phyloP scores from a whole-genome alignment of 2,888 invertebrate genomes.

The Drosophila yooni region DNA sequence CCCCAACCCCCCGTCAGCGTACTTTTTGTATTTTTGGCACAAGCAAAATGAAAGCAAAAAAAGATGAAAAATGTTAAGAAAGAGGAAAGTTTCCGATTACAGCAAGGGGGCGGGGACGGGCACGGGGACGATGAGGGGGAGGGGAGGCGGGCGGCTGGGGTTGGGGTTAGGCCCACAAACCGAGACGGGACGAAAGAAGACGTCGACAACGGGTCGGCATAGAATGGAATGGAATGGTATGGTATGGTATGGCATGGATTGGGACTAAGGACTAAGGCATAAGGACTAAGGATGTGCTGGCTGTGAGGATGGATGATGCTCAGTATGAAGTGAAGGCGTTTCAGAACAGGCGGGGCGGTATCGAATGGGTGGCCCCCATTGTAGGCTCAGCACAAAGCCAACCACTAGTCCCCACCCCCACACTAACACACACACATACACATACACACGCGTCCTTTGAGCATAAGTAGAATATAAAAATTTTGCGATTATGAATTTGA shows the following conservation, averaged over 20 bases:
- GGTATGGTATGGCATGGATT: background rate
- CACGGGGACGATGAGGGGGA: background rate
- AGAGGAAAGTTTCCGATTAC: constrained; percentile 82
- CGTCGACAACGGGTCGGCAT: constrained; percentile 6
- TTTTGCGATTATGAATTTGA: constrained; percentile 84
- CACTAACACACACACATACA: constrained; percentile 18
- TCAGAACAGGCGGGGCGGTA: constrained; percentile 10
- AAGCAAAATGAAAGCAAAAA: constrained; percentile 75
- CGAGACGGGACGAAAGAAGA: constrained; percentile 2
- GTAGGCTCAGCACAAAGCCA: constrained; percentile 74
- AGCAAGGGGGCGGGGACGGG: constrained; percentile 33
- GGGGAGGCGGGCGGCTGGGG: background rate
- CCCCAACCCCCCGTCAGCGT: background rate
- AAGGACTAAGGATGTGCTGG: constrained; percentile 25
- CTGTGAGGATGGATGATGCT: constrained; percentile 9
- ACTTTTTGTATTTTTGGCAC: constrained; percentile 74
- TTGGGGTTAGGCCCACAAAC: constrained; percentile 22
- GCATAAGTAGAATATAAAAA: constrained; percentile 81
- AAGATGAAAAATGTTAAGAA: constrained; percentile 80
- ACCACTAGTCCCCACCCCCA: constrained; percentile 57
- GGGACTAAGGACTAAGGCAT: constrained; percentile 14
- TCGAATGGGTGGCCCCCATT: constrained; percentile 48
- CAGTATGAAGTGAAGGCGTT: background rate
- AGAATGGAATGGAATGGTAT: constrained; percentile 3
- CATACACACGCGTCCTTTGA: constrained; percentile 59